Conservation (phyloP, 2,113 vertebrate genomes). For the Nesoenas mayeri region DNA sequence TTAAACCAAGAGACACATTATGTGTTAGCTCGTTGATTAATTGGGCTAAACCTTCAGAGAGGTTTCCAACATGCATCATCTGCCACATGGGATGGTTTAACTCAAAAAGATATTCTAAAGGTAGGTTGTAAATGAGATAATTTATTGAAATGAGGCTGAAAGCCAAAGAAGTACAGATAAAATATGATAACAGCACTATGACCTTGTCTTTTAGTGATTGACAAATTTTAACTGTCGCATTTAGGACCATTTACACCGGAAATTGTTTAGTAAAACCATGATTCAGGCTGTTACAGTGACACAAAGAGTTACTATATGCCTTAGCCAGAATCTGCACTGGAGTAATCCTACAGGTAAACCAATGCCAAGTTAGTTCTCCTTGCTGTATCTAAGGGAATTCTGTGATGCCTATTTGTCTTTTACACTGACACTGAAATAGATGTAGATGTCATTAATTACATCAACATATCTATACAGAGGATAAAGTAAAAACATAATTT, state of each 20-base stretch:
- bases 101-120: background rate
- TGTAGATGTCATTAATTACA: background rate
- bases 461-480: background rate
- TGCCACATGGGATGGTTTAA: background rate
- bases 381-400: background rate
- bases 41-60: background rate
- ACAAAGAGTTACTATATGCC: background rate
- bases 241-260: background rate
- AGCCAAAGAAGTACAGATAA: background rate
- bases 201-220: background rate
- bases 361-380: background rate
- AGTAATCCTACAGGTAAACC: background rate
- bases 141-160: constrained; percentile 4
- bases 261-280: background rate
- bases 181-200: background rate
- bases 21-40: background rate
- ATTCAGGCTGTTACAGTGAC: background rate
- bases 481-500: background rate
- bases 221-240: background rate
- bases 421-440: background rate
- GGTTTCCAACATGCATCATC: background rate
- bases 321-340: background rate
- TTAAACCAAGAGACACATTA: background rate
- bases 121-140: background rate
- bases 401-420: background rate